Evolutionary conservation across 1,140 invertebrate species (phyloP).

Genomic region (Euglossa dilemma): DNA sequence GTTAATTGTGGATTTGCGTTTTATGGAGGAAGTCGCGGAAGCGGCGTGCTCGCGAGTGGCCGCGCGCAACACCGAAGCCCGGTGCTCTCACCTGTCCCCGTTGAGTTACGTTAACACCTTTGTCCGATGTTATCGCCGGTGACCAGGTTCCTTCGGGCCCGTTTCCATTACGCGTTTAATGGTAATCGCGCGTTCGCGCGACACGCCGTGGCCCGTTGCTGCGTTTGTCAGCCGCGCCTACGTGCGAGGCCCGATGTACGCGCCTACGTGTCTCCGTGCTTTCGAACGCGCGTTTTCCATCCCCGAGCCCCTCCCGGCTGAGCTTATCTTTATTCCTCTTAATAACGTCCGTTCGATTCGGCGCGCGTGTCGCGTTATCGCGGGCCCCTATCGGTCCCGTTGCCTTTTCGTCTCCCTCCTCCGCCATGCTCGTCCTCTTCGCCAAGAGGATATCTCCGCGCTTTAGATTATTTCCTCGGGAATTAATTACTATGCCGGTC

Average conservation of each 20-base stretch:
- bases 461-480: too few relatives aligned
- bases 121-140: constrained; percentile 67
- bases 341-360: constrained; percentile 51
- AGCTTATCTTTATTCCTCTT: constrained; percentile 63
- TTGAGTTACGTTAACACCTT: constrained; percentile 71
- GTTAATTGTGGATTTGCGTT: constrained; percentile 76
- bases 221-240: constrained; percentile 40
- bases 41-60: constrained; percentile 10
- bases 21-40: constrained; percentile 69
- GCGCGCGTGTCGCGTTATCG: constrained; percentile 22
- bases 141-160: constrained; percentile 57
- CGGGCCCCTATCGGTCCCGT: constrained; percentile 1
- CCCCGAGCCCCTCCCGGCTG: too few relatives aligned
- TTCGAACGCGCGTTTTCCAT: not conserved
- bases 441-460: not conserved
- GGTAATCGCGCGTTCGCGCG: constrained; percentile 60
- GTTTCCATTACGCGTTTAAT: constrained; percentile 67
- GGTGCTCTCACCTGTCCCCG: constrained; percentile 66
- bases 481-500: constrained; percentile 78
- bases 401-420: not conserved
- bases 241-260: constrained; percentile 17
- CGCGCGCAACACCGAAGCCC: constrained; percentile 19
- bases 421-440: not conserved
- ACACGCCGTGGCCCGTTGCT: constrained; percentile 27
- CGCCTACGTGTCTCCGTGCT: constrained; percentile 24